Evolutionary conservation across 2,113 vertebrate genomes (phyloP).

Genomic region (Mionectes macconnelli): DNA sequence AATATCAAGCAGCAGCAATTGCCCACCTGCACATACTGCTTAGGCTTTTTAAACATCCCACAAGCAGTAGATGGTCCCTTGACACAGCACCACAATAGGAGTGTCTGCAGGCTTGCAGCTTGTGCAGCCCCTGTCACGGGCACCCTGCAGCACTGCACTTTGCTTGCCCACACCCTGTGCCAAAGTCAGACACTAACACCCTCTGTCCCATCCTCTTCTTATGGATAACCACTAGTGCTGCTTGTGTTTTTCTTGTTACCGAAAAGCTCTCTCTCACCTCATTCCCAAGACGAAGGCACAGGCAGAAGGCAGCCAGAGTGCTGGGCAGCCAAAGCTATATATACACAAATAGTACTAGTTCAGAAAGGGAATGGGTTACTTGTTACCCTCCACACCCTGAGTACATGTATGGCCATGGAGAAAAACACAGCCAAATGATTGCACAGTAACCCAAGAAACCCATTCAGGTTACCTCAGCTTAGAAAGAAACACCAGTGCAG

Average conservation of each 20-base stretch:
- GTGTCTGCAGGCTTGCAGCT: background rate
- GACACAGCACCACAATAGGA: background rate
- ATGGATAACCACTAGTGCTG: accelerated
- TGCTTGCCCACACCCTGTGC: background rate
- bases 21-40: background rate
- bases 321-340: background rate
- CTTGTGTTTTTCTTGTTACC: background rate
- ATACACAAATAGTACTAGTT: background rate
- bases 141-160: accelerated
- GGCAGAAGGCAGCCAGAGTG: background rate
- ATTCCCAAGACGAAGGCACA: background rate
- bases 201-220: background rate
- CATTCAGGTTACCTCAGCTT: slow-evolving; percentile 31
- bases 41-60: background rate
- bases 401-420: background rate
- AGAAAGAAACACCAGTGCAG: slow-evolving; percentile 20
- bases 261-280: background rate
- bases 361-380: background rate
- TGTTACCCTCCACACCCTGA: slow-evolving; percentile 23
- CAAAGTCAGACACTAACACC: background rate
- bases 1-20: background rate
- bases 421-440: background rate
- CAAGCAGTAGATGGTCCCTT: background rate
- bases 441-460: slow-evolving; percentile 54
- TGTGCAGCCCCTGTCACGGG: background rate